Percentiles rank a stretch among this genome's conserved stretches.
Evolutionary conservation across 1,140 invertebrate species (phyloP).

Genomic region (Sogatella furcifera): DNA sequence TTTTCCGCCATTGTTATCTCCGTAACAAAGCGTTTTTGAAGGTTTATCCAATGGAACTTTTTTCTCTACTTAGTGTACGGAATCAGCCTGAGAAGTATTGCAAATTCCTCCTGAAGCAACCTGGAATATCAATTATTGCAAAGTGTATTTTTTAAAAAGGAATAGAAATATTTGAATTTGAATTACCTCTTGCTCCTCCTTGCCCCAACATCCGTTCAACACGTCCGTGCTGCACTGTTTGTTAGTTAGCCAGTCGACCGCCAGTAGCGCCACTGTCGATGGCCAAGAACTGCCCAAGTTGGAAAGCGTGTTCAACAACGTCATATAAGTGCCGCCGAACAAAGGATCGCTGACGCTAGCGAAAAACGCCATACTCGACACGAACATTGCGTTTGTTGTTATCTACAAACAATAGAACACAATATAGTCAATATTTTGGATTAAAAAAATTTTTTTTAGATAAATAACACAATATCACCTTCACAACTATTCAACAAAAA

Average conservation of each 20-base stretch:
- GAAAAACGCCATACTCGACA: slow-evolving; percentile 74
- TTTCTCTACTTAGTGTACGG: no score
- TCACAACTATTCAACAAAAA: no score
- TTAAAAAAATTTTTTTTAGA: no score
- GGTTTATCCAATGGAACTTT: no score
- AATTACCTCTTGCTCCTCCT: slow-evolving; percentile 38
- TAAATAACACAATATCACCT: no score
- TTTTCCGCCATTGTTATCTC: no score
- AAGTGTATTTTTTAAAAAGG: no score
- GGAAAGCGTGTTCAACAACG: slow-evolving; percentile 88
- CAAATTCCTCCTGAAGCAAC: no score
- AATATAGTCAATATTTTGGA: slow-evolving; percentile 45
- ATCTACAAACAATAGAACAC: slow-evolving; percentile 43
- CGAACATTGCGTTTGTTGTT: slow-evolving; percentile 65
- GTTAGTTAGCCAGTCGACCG: slow-evolving; percentile 81
- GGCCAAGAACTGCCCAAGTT: slow-evolving; percentile 98
- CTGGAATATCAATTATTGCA: no score
- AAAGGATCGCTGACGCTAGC: slow-evolving; percentile 80
- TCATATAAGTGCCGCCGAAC: slow-evolving; percentile 99
- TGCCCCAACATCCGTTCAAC: slow-evolving; percentile 40
- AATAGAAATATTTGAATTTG: no score
- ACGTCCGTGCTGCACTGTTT: slow-evolving; percentile 51
- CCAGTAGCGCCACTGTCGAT: slow-evolving; percentile 79
- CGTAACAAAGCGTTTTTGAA: no score
- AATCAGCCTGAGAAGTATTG: no score